Base-by-base conservation (phyloP, 2,113 vertebrate species). In the Caretta caretta region DNA sequence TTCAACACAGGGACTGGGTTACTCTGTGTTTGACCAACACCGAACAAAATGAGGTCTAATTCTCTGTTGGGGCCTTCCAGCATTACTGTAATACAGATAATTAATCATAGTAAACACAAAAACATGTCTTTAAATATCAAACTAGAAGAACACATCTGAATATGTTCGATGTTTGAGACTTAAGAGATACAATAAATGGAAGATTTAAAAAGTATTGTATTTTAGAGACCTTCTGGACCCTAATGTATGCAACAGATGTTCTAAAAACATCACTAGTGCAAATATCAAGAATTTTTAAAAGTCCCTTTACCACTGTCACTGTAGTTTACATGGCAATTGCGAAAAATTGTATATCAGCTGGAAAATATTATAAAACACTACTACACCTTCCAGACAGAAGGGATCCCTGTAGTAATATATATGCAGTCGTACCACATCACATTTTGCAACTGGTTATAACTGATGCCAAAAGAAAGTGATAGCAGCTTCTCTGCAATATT, bases 261-360 rank as follows among this genome's bases (percentile, higher is more conserved):
- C 42, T 42, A 89, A 90, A 89, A 94, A 72, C 86, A 57, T 76
- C 88, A 84, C 80, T 46, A 31, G 80, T 92, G 46, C 29, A 94
- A 87, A 92, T 76, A 93, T 79, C 50, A 93, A 81, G 46, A 87
- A 59, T 92, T 57, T 38, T 72, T 86, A 89, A 94, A 17, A 11
- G 17, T 83, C 48, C 59, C 48, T 72, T 90, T 90, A 94, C 48
- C 2, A 10, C 10, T 83, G 29, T 84, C 93, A 85, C 12, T 10
- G 42, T 96, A 48, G 91, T 96, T 97, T 91, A 91, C 31, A 82
- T 6, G 17, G 10, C 54, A 89, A 17, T 25, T 51, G 83, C 89
- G 51, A 48, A 54, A 96, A 92, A 90, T 86, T 93, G 87, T 11
- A 51, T 93, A 72, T 65, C 56, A 87, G 5, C 4, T 90, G 80